phyloP scores from a whole-genome alignment of 1,140 invertebrate genomes.

The Ips typographus region DNA sequence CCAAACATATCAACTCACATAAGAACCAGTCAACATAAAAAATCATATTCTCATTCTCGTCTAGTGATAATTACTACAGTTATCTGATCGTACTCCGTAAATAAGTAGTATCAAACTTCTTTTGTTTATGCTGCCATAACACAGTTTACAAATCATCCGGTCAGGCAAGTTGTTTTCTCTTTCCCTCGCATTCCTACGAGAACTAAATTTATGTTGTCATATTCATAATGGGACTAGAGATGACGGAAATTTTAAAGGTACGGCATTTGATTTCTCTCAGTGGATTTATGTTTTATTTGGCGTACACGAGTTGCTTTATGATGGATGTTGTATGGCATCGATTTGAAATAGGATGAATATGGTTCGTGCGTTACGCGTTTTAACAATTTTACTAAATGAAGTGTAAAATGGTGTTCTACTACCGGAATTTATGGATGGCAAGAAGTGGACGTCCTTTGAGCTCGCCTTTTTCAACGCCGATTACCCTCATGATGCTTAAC shows the following conservation, averaged over 20 bases:
- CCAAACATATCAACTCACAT: no score
- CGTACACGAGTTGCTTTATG: not conserved
- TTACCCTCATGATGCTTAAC: no score
- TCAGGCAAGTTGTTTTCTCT: slow-evolving; percentile 18
- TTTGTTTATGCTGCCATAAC: slow-evolving; percentile 17
- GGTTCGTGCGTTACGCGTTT: no score
- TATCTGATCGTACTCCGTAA: slow-evolving; percentile 14
- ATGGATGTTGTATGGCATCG: no score
- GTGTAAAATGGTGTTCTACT: no score
- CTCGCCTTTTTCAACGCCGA: no score
- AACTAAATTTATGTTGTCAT: slow-evolving; percentile 27
- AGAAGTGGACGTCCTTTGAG: no score
- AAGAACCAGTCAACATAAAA: not conserved
- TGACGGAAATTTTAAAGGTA: slow-evolving; percentile 31
- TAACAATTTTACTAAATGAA: no score
- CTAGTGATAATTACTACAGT: slow-evolving; percentile 14
- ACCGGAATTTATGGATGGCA: no score
- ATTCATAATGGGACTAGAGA: slow-evolving; percentile 33
- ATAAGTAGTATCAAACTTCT: slow-evolving; percentile 12
- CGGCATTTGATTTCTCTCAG: slow-evolving; percentile 18
- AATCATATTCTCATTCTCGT: slow-evolving; percentile 3
- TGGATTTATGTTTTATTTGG: slow-evolving; percentile 26
- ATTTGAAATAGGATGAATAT: no score
- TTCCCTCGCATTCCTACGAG: slow-evolving; percentile 18
- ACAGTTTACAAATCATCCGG: slow-evolving; percentile 15